Evolutionary conservation across 2,888 invertebrate genomes (phyloP).

Genomic region (Polylopha cassiicola): DNA sequence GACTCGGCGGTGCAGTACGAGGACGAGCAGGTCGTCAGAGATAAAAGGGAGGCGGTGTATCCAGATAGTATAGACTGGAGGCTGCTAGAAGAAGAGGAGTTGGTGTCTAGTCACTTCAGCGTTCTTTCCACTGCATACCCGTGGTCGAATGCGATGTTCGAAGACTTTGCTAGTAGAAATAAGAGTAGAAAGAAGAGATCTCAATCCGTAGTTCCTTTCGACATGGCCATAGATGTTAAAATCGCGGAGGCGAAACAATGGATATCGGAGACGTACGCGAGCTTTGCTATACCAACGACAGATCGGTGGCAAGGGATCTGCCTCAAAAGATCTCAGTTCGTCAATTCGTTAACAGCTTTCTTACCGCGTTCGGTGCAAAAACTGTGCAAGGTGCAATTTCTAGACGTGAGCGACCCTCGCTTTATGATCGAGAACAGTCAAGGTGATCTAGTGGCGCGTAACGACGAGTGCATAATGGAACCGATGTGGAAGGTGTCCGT

Average conservation of each 20-base stretch:
- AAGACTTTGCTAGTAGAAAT: conserved; percentile 71
- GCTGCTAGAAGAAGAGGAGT: conserved; percentile 62
- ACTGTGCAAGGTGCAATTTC: conserved; percentile 84
- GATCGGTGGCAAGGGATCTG: conserved; percentile 90
- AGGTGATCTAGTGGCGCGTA: conserved; percentile 87
- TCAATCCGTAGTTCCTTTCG: conserved; percentile 61
- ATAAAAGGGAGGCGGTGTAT: conserved; percentile 55
- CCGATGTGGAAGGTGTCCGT: conserved; percentile 90
- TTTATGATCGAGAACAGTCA: conserved; percentile 86
- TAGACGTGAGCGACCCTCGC: conserved; percentile 87
- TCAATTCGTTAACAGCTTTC: conserved; percentile 87
- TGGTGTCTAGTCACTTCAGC: conserved; percentile 68
- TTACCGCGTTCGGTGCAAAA: conserved; percentile 84
- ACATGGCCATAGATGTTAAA: conserved; percentile 80
- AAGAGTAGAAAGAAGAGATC: conserved; percentile 73
- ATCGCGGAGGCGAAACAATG: conserved; percentile 88
- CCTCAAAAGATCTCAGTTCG: conserved; percentile 85
- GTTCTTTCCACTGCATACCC: conserved; percentile 72
- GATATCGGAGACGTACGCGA: conserved; percentile 91
- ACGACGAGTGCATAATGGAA: conserved; percentile 87
- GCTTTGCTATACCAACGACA: conserved; percentile 90
- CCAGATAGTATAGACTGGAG: conserved; percentile 67
- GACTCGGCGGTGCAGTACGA: conserved; percentile 65
- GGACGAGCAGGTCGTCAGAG: conserved; percentile 54
- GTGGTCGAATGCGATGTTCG: conserved; percentile 72